phyloP scores from a whole-genome alignment of 1,140 invertebrate genomes.

The Amyelois transitella region DNA sequence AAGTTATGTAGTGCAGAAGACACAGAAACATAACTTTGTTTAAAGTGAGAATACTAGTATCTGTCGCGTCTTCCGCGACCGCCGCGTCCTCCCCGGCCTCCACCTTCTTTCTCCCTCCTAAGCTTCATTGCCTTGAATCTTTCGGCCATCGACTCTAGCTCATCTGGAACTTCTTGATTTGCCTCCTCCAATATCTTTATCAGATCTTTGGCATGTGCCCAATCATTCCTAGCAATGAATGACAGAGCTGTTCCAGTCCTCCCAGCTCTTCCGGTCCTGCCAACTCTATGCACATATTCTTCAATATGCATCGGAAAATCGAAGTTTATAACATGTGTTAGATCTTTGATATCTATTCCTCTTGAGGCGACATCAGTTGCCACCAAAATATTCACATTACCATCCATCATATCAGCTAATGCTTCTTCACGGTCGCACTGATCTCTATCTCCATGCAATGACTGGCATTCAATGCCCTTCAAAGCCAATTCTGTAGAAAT shows the following conservation, averaged over 20 bases:
- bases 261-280: constrained; percentile 91
- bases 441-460: constrained; percentile 92
- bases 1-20: too few relatives aligned
- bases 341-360: constrained; percentile 93
- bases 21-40: neutral
- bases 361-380: constrained; percentile 96
- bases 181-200: constrained; percentile 89
- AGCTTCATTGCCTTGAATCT: constrained; percentile 80
- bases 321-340: constrained; percentile 89
- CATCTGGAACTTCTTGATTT: constrained; percentile 83
- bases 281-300: constrained; percentile 92
- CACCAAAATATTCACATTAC: constrained; percentile 85
- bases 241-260: constrained; percentile 87
- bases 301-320: constrained; percentile 94
- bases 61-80: constrained; percentile 24
- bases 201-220: constrained; percentile 84
- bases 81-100: constrained; percentile 51
- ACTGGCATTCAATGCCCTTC: constrained; percentile 80
- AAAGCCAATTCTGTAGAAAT: constrained; percentile 86
- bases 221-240: constrained; percentile 87
- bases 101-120: constrained; percentile 68
- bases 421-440: constrained; percentile 91
- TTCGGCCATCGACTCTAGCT: constrained; percentile 81
- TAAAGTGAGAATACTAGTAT: neutral
- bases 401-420: constrained; percentile 85